Base-by-base conservation (phyloP, 2,113 vertebrate species). In the Pseudois nayaur region DNA sequence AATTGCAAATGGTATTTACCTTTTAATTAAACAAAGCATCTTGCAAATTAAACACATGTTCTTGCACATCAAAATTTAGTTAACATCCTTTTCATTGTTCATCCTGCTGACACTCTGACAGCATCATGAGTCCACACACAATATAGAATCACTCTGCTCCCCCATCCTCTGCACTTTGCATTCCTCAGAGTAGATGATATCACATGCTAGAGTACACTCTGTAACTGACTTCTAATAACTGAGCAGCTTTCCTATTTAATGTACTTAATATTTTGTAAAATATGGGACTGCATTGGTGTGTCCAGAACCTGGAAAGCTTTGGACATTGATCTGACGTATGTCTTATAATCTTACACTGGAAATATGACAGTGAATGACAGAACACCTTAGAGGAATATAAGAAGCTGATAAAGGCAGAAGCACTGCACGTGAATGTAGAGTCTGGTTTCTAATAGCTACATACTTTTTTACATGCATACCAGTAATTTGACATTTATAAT, bases 401-500 rank as follows among this genome's bases (percentile, higher is more conserved):
- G 98, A 94, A 62, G 91, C 98, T 96, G 98, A 98, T 98, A 98
- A 98, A 99, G 98, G 98, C 97, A 98, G 97, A 95, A 96, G 74
- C 90, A 79, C 97, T 94, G 97, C 94, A 85, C 94, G 85, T 71
- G 97, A 98, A 98, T 97, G 96, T 76, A 83, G 96, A 98, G 81
- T 98, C 97, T 98, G 97, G 89, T 97, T 98, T 98, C 97, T 99
- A 99, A 98, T 98, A 98, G 98, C 97, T 98, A 98, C 98, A 98
- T 96, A 97, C 97, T 98, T 98, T 98, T 98, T 98, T 98, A 98
- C 96, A 98, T 98, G 98, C 98, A 98, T 98, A 97, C 97, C 96
- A 97, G 98, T 98, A 99, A 98, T 98, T 98, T 99, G 98, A 98
- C 98, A 99, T 99, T 99, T 99, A 98, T 98, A 99, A 99, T 98